Percentiles rank a stretch among this genome's conserved stretches.
phyloP scores from a whole-genome alignment of 2,888 invertebrate genomes.

The Drosophila affinis region DNA sequence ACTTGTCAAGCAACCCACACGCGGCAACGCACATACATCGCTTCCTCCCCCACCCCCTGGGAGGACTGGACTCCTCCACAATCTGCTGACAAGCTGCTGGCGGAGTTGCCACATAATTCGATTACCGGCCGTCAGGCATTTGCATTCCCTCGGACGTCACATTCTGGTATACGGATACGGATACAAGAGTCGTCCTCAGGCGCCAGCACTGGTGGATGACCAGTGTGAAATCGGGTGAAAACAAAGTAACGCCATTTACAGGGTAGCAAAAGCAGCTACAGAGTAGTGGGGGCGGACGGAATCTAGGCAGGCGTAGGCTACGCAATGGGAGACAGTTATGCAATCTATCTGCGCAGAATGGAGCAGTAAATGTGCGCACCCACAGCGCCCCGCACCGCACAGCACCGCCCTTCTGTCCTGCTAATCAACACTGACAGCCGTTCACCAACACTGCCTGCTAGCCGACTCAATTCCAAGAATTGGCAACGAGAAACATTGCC shows the following conservation, averaged over 20 bases:
- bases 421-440: neutral
- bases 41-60: neutral
- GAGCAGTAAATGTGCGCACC: neutral
- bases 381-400: neutral
- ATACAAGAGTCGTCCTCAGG: constrained; percentile 21
- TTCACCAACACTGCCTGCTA: neutral
- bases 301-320: too few relatives aligned
- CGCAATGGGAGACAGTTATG: too few relatives aligned
- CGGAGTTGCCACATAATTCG: constrained; percentile 73
- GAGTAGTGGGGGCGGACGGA: too few relatives aligned
- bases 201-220: too few relatives aligned
- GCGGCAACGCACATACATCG: neutral
- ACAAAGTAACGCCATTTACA: too few relatives aligned
- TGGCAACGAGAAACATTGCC: neutral
- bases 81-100: constrained; percentile 6
- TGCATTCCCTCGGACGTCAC: constrained; percentile 55
- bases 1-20: neutral
- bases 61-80: neutral
- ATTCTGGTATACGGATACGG: constrained; percentile 29
- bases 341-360: neutral
- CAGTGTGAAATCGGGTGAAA: too few relatives aligned
- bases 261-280: too few relatives aligned
- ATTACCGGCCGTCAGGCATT: constrained; percentile 60
- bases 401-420: neutral
- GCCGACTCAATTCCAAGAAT: neutral